Conservation (phyloP, 1,140 invertebrate genomes). For the Drosophila micromelanica region DNA sequence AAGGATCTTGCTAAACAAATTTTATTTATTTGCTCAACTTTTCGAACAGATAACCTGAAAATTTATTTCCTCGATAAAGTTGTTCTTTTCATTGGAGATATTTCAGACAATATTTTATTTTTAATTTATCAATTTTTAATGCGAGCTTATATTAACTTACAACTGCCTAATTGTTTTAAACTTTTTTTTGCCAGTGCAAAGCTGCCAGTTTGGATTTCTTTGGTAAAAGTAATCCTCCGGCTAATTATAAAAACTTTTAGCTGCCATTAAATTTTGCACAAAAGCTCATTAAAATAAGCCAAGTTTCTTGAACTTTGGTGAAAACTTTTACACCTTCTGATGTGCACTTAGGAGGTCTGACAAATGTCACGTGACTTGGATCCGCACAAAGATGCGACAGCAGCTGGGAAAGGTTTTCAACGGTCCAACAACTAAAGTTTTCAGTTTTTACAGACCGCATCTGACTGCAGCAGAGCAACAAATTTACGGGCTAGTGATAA, state of each 20-base stretch:
- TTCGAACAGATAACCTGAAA: no score
- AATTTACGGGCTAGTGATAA: conserved; percentile 69
- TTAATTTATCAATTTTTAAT: neutral
- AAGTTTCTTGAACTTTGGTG: conserved; percentile 47
- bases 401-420: conserved; percentile 53
- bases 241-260: conserved; percentile 72
- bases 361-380: conserved; percentile 65
- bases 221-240: conserved; percentile 1
- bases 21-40: conserved; percentile 2
- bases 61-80: no score
- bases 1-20: conserved; percentile 16
- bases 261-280: conserved; percentile 39
- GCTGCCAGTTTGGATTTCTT: conserved; percentile 25
- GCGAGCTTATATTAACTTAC: neutral
- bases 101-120: no score
- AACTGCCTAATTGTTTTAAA: neutral
- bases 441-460: conserved; percentile 42
- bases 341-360: conserved; percentile 42
- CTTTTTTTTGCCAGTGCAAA: neutral
- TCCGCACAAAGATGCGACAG: conserved; percentile 27
- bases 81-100: no score
- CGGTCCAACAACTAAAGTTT: conserved; percentile 19
- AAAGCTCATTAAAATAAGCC: conserved; percentile 75
- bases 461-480: conserved; percentile 37
- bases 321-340: conserved; percentile 66